A percentile compares a stretch with the other conserved stretches of the same genome.
phyloP scores from a whole-genome alignment of 2,113 vertebrate genomes.

The Tachysurus vachellii region DNA sequence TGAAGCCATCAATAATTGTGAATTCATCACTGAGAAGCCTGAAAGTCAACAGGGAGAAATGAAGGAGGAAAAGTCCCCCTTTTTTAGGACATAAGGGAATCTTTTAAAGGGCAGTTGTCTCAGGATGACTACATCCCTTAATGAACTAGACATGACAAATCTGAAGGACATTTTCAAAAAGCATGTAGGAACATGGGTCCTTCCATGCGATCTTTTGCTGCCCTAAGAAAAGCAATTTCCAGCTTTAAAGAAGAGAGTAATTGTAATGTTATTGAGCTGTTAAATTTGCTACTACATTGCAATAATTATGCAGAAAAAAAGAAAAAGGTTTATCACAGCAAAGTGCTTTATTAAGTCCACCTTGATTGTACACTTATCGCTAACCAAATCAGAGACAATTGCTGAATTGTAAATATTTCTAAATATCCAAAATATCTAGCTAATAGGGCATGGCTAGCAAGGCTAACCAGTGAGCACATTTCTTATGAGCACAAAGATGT shows the following conservation, averaged over 20 bases:
- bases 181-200: background rate
- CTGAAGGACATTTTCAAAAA: constrained; percentile 55
- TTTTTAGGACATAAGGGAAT: constrained; percentile 53
- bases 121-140: constrained; percentile 57
- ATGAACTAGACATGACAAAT: constrained; percentile 55
- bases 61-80: constrained; percentile 43
- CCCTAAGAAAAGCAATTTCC: background rate
- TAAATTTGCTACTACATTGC: background rate
- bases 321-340: background rate
- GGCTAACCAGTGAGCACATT: background rate
- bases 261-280: constrained; percentile 1
- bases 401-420: background rate
- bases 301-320: background rate
- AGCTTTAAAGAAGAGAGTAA: constrained; percentile 8
- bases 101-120: constrained; percentile 65
- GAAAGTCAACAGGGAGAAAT: constrained; percentile 58
- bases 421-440: background rate
- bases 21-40: constrained; percentile 64
- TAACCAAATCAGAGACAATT: background rate
- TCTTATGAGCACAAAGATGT: background rate
- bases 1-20: constrained; percentile 79
- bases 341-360: background rate
- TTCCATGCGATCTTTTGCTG: background rate
- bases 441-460: background rate
- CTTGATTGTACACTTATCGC: background rate